A percentile compares a stretch with the other conserved stretches of the same genome.
Conservation (phyloP, 1,140 invertebrate species). For the Sinella curviseta region DNA sequence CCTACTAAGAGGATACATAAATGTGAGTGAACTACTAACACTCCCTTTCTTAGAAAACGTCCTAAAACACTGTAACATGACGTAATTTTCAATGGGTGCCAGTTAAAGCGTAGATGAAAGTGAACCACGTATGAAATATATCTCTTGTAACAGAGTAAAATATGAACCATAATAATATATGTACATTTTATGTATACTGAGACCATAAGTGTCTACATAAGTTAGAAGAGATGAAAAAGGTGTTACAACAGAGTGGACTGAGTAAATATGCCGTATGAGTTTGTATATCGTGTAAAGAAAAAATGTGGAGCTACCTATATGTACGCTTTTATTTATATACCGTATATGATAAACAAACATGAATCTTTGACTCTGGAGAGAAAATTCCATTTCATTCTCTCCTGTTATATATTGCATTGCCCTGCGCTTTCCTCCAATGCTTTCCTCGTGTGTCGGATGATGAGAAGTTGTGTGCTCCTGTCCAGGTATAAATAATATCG, state of each 20-base stretch:
- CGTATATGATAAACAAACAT: too few relatives aligned
- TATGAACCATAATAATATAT: not conserved
- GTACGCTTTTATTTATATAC: too few relatives aligned
- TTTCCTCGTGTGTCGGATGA: not conserved
- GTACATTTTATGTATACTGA: not conserved
- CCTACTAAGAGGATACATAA: too few relatives aligned
- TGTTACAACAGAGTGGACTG: too few relatives aligned
- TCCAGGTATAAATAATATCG: slow-evolving; percentile 21
- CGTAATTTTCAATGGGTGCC: not conserved
- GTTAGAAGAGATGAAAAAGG: not conserved
- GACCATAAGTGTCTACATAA: not conserved
- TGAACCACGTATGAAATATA: not conserved
- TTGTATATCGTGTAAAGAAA: too few relatives aligned
- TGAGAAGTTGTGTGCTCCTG: slow-evolving; percentile 17
- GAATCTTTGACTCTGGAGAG: slow-evolving; percentile 1
- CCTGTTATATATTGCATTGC: not conserved
- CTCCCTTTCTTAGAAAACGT: not conserved
- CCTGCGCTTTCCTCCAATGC: not conserved
- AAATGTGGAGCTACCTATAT: too few relatives aligned
- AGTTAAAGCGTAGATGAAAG: not conserved
- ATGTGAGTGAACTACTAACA: too few relatives aligned
- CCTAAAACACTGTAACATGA: not conserved
- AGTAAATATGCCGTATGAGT: too few relatives aligned
- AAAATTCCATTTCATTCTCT: slow-evolving; percentile 16
- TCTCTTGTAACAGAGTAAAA: not conserved